These are phyloP conservation scores for Anguilla obscura DNA, from an alignment of 2,797 vertebrate genomes.

Conservation along the genomic window DNA sequence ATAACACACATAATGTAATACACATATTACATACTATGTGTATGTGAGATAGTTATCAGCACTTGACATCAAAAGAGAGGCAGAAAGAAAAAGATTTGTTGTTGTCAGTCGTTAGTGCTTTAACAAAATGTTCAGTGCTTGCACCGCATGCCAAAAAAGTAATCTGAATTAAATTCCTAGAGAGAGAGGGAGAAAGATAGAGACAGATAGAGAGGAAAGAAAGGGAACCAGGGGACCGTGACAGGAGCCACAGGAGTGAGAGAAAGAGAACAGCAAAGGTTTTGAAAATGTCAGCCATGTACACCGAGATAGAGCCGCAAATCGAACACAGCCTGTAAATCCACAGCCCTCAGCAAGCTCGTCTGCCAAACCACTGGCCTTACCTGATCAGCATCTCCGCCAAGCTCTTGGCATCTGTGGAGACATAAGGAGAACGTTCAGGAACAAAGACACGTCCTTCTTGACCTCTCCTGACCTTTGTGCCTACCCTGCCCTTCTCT, in stretches of 20 bases:
- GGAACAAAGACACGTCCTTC: not conserved
- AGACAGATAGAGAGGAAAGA: not conserved
- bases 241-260: not conserved
- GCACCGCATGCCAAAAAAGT: not conserved
- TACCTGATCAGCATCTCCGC: conserved; percentile 99
- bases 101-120: conserved; percentile 20
- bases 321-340: not conserved
- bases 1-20: not conserved
- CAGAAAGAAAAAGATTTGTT: not conserved
- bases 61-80: not conserved
- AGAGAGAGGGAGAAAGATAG: not conserved
- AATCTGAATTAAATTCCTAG: not conserved
- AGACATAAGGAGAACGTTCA: conserved; percentile 28
- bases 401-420: conserved; percentile 94
- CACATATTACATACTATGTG: not conserved
- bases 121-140: not conserved
- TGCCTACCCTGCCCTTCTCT: not conserved
- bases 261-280: not conserved
- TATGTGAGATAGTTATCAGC: conserved; percentile 1
- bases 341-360: not conserved
- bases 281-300: not conserved
- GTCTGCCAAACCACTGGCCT: conserved; percentile 40
- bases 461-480: too few species aligned
- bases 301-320: not conserved
- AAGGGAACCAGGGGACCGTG: not conserved